Evolutionary conservation across 64 coral and sea anemone species (phyloP), one percentile per base, ranked within the genome.

Genomic region (Montipora cactus): DNA sequence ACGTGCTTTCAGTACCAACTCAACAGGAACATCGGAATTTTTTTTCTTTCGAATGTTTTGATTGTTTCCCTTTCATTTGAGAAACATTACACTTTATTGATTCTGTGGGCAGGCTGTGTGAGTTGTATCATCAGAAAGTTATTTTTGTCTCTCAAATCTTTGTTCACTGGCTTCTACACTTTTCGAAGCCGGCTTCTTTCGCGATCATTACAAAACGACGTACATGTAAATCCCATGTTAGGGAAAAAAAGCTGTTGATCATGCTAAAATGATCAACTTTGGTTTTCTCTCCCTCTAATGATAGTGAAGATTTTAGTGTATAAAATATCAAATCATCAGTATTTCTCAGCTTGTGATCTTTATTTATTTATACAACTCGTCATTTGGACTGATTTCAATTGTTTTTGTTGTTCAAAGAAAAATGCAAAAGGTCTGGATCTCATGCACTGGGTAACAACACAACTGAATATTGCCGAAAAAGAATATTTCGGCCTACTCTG

Each of bases 391-490:
- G 23, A 55, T 14, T n/a, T 49, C 9, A 91, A 19, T 90, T 83
- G 53, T 57, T 47, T 37, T 37, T 37, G 37, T 7, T 73, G 72
- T 83, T 44, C 49, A 7, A 76, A 93, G 92, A 93, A 93, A 93
- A 93, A 44, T 67, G 83, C 92, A 59, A 93, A 93, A 81, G 92
- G 92, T 46, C 28, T 93, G n/a, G 92, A 93, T 49, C 62, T 93
- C 8, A 93, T 93, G 84, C 74, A 68, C 46, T 67, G 83, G 87
- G 84, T 93, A 5, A 79, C 79, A 18, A 87, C 85, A 18, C 92
- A 93, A 16, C 76, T 88, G 46, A 93, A 93, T 52, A 79, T 93
- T n/a, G 5, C 85, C 68, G 92, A 93, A 13, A 93, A 82, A 80
- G 92, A 93, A 64, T 93, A 93, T 37, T 93, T 93, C 61, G 92